phyloP scores from a whole-genome alignment of 2,797 vertebrate species.

The Mus minutoides region DNA sequence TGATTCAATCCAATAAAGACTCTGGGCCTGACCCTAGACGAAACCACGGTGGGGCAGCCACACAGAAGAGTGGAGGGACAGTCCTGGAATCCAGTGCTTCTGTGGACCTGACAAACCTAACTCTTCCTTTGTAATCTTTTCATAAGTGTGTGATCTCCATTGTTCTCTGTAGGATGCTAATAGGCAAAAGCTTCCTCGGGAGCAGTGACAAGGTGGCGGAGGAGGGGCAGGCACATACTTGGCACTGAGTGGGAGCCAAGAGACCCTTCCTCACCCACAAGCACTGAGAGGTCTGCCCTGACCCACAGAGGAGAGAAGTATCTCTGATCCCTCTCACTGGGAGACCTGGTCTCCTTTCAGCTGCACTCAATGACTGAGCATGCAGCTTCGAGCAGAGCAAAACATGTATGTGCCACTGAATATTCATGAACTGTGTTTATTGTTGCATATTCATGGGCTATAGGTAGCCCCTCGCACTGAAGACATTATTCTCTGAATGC shows the following conservation, averaged over 20 bases:
- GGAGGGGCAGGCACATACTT: neutral
- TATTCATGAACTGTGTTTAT: neutral
- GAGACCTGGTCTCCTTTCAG: neutral
- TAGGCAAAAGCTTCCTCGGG: neutral
- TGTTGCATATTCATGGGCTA: neutral
- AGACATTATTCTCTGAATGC: neutral
- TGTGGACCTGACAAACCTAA: neutral
- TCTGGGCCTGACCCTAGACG: no score
- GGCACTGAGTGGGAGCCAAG: neutral
- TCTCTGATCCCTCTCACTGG: neutral
- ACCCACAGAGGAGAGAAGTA: neutral
- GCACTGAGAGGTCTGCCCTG: neutral
- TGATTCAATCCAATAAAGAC: neutral
- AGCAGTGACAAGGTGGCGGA: neutral
- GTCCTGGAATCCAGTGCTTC: neutral
- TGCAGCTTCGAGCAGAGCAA: neutral
- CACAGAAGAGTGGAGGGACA: neutral
- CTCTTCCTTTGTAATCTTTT: neutral
- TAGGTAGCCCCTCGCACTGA: neutral
- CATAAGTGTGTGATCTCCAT: neutral
- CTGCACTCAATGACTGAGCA: neutral
- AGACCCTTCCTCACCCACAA: neutral
- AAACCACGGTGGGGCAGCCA: neutral
- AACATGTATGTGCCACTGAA: neutral
- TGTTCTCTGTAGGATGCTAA: neutral